phyloP scores from a whole-genome alignment of 1,140 invertebrate species.

The Sipha flava region DNA sequence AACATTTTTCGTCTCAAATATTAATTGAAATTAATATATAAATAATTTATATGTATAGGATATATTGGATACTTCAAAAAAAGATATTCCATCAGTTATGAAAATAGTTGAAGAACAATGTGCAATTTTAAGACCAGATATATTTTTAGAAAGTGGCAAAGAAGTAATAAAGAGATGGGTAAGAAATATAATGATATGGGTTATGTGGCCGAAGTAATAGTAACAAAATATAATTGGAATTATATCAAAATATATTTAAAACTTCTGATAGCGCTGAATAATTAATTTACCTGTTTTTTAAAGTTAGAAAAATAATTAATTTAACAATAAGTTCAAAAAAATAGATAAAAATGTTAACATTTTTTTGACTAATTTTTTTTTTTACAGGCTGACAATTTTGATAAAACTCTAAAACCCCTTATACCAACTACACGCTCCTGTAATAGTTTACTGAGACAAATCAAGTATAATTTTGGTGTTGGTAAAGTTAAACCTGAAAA shows the following conservation, averaged over 20 bases:
- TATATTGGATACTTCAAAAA: conserved; percentile 8
- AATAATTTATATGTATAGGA: neutral
- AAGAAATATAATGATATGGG: neutral
- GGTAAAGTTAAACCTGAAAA: no score
- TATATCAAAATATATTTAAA: no score
- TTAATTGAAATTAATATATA: no score
- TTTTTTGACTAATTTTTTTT: neutral
- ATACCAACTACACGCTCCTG: conserved; percentile 20
- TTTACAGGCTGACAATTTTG: neutral
- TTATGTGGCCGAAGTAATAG: no score
- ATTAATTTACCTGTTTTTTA: no score
- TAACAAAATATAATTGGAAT: no score
- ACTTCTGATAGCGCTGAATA: no score
- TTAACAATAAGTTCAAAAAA: no score
- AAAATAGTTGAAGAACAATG: neutral
- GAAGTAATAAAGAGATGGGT: neutral
- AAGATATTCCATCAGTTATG: neutral
- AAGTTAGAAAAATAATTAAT: no score
- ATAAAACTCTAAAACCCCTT: neutral
- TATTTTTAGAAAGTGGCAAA: neutral
- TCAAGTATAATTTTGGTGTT: conserved; percentile 18
- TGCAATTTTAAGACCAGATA: neutral
- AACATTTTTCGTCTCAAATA: no score
- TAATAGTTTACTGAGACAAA: conserved; percentile 16
- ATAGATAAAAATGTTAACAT: no score